Conservation (phyloP, 2,113 vertebrate genomes). For the Henicopernis longicauda region DNA sequence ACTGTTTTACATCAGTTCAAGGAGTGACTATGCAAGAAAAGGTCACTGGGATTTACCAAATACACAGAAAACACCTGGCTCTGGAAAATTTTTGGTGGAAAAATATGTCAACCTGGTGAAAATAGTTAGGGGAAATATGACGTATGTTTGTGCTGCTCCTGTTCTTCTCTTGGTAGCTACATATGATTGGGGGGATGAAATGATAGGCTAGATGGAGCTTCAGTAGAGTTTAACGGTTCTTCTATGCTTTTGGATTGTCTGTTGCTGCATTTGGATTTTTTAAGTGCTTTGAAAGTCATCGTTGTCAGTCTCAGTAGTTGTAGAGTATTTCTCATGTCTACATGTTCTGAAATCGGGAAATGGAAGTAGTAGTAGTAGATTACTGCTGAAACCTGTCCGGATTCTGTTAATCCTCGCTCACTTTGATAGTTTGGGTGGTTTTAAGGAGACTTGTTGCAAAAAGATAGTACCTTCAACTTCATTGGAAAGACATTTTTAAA, state of each 20-base stretch:
- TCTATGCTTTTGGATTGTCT: background rate
- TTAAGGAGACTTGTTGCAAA: background rate
- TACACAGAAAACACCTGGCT: background rate
- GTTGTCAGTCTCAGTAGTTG: accelerated
- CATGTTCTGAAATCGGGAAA: background rate
- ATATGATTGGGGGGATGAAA: background rate
- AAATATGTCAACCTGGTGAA: background rate
- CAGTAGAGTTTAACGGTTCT: background rate
- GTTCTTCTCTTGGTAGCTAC: background rate
- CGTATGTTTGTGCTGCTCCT: background rate
- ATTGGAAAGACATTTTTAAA: background rate
- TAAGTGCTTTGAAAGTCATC: background rate
- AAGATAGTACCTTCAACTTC: background rate
- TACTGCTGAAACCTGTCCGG: background rate
- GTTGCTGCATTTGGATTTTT: background rate
- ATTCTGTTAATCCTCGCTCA: background rate
- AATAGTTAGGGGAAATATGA: accelerated
- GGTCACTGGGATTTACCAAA: background rate
- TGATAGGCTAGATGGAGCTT: background rate
- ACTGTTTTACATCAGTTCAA: background rate
- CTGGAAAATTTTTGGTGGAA: background rate
- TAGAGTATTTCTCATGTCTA: background rate
- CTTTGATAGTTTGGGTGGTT: accelerated
- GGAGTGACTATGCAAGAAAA: background rate
- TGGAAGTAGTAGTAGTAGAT: background rate